Evolutionary conservation across 2,113 vertebrate genomes (phyloP).

Genomic region (Diadophis punctatus): DNA sequence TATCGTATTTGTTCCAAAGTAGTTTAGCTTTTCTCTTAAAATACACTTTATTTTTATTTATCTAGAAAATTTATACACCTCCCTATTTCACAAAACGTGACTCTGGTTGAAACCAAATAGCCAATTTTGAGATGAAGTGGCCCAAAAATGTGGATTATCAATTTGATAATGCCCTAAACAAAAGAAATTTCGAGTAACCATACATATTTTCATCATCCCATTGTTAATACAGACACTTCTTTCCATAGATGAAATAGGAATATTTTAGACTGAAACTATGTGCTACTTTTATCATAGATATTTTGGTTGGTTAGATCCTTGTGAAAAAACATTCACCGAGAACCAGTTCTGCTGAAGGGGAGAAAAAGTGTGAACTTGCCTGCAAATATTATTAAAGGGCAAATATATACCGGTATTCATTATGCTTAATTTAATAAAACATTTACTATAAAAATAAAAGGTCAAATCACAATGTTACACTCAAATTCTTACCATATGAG

Average conservation of each 20-base stretch:
- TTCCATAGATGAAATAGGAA: neutral
- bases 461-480: slow-evolving; percentile 38
- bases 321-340: neutral
- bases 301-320: neutral
- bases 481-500: neutral
- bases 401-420: slow-evolving; percentile 40
- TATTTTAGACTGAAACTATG: neutral
- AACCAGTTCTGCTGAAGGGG: neutral
- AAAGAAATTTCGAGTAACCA: neutral
- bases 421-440: slow-evolving; percentile 34
- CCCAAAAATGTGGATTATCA: neutral
- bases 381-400: slow-evolving; percentile 34
- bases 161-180: neutral
- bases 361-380: neutral
- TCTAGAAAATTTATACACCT: neutral
- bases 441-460: slow-evolving; percentile 36
- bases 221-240: neutral
- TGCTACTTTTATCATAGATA: neutral
- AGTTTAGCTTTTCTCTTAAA: neutral
- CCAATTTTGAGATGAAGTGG: neutral
- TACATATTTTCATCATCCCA: neutral
- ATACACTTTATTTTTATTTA: neutral
- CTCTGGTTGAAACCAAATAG: neutral
- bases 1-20: neutral
- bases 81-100: neutral